A percentile compares a stretch with the other conserved stretches of the same genome.
These are phyloP conservation scores for Acleris literana DNA, from an alignment of 2,888 invertebrate species.

Conservation along the genomic window DNA sequence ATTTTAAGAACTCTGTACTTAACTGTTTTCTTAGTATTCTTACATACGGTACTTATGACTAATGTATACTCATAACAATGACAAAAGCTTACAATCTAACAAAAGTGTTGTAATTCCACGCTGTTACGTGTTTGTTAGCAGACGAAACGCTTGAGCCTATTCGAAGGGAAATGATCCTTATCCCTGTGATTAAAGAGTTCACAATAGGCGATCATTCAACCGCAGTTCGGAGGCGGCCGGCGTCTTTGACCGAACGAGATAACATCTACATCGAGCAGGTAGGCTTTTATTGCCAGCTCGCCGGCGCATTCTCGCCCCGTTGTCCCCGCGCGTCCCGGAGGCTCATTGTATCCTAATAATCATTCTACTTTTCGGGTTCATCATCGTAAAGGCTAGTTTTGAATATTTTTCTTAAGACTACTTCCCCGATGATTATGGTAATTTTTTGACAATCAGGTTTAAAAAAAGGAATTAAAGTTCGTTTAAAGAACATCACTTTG, in stretches of 20 bases:
- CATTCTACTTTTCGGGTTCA: too few relatives aligned
- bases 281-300: constrained; percentile 64
- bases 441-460: too few relatives aligned
- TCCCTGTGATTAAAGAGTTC: constrained; percentile 41
- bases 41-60: constrained; percentile 61
- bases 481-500: too few relatives aligned
- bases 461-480: too few relatives aligned
- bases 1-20: background rate
- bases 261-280: constrained; percentile 80
- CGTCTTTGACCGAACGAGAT: constrained; percentile 77
- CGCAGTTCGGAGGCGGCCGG: constrained; percentile 61
- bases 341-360: too few relatives aligned
- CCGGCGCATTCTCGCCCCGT: constrained; percentile 1
- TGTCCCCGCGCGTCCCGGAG: too few relatives aligned
- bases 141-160: background rate
- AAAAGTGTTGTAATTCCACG: constrained; percentile 79
- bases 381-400: too few relatives aligned
- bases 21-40: constrained; percentile 35
- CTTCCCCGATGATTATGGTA: too few relatives aligned
- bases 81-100: constrained; percentile 78
- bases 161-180: constrained; percentile 43
- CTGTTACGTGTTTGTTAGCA: constrained; percentile 71
- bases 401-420: too few relatives aligned
- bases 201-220: constrained; percentile 40
- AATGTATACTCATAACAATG: constrained; percentile 70